A percentile compares a stretch with the other conserved stretches of the same genome.
These are phyloP conservation scores for Caenorhabditis sp. DNA, from an alignment of 2,888 invertebrate genomes.

Conservation along the genomic window DNA sequence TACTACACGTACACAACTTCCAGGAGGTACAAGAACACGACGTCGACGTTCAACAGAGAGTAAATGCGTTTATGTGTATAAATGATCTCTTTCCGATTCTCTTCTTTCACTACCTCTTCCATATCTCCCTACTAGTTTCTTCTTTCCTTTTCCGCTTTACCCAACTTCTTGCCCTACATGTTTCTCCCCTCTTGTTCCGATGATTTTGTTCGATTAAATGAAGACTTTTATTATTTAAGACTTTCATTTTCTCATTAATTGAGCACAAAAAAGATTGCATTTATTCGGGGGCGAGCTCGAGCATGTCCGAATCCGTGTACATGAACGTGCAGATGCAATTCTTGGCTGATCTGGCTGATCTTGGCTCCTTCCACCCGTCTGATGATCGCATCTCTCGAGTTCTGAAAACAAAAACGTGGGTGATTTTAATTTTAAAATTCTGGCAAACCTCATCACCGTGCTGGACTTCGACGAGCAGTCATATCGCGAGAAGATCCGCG, in stretches of 20 bases:
- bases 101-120: slow-evolving; percentile 21
- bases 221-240: slow-evolving; percentile 15
- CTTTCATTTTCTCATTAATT: not conserved
- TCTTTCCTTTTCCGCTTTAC: not conserved
- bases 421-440: too few relatives aligned
- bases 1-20: slow-evolving; percentile 73
- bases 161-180: slow-evolving; percentile 36
- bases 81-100: slow-evolving; percentile 35
- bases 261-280: not conserved
- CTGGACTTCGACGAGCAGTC: too few relatives aligned
- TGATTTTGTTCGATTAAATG: slow-evolving; percentile 28
- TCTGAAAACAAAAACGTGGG: too few relatives aligned
- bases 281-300: too few relatives aligned
- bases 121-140: slow-evolving; percentile 17
- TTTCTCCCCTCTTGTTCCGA: slow-evolving; percentile 30
- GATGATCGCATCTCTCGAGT: too few relatives aligned
- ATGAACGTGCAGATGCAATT: too few relatives aligned
- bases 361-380: too few relatives aligned
- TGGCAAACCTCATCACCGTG: too few relatives aligned
- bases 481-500: too few relatives aligned
- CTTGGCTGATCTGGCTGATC: too few relatives aligned
- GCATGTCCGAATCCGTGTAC: too few relatives aligned
- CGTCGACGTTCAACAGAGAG: slow-evolving; percentile 46
- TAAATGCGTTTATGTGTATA: slow-evolving; percentile 18
- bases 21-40: slow-evolving; percentile 48